Evolutionary conservation across 92 coral and sea anemone species (phyloP).

Genomic region (Zoanthus gigantus): DNA sequence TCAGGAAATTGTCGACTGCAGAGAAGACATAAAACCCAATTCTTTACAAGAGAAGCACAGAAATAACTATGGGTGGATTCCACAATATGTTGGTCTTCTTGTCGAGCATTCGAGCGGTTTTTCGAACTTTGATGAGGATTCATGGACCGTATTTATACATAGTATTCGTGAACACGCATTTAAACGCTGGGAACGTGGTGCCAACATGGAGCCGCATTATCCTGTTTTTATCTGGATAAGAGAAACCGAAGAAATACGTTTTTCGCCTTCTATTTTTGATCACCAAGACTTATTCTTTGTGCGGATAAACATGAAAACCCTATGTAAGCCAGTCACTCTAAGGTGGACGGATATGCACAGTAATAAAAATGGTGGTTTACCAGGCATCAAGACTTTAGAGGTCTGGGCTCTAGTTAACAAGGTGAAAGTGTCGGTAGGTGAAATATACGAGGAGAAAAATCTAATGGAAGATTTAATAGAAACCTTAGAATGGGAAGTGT

Average conservation of each 20-base stretch:
- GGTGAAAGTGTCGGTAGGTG: constrained; percentile 26
- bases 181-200: constrained; percentile 4
- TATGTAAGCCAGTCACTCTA: constrained; percentile 38
- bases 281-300: constrained; percentile 60
- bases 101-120: neutral
- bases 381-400: constrained; percentile 44
- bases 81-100: neutral
- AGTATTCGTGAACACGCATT: constrained; percentile 54
- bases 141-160: constrained; percentile 15
- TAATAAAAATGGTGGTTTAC: neutral
- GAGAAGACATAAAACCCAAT: neutral
- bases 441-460: constrained; percentile 60
- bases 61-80: no score
- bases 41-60: neutral
- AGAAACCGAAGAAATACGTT: constrained; percentile 43
- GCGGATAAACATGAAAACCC: constrained; percentile 49
- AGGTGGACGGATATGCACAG: neutral
- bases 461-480: constrained; percentile 56
- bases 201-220: constrained; percentile 56
- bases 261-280: constrained; percentile 51
- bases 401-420: constrained; percentile 74
- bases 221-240: constrained; percentile 70
- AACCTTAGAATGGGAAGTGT: constrained; percentile 68
- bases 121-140: constrained; percentile 17
- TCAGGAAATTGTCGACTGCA: constrained; percentile 41